Conservation (phyloP, 2,113 vertebrate genomes). For the Chaenocephalus aceratus region DNA sequence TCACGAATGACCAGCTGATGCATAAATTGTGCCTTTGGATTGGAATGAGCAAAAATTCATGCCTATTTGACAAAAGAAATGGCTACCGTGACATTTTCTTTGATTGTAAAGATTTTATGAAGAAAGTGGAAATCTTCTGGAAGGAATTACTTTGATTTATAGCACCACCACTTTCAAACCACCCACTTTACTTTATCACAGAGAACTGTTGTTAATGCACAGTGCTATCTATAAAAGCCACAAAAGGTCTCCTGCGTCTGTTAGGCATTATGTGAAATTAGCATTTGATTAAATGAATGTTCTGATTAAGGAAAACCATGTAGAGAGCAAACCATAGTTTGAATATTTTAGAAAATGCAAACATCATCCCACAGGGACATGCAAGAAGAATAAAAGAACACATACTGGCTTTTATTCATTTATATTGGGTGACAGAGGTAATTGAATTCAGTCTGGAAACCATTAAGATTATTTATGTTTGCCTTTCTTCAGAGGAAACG, state of each 20-base stretch:
- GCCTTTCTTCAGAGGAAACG: conserved; percentile 56
- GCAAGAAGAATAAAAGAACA: conserved; percentile 73
- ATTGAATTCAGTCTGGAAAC: conserved; percentile 73
- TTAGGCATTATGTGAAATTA: conserved; percentile 69
- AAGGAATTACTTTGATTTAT: conserved; percentile 71
- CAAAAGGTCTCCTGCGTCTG: conserved; percentile 56
- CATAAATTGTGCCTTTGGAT: not conserved
- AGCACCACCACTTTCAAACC: conserved; percentile 42
- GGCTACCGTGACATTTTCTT: conserved; percentile 31
- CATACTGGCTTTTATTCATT: conserved; percentile 71
- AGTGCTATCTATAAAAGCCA: conserved; percentile 57
- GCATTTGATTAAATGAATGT: conserved; percentile 66
- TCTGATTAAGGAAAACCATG: conserved; percentile 53
- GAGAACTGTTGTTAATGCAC: conserved; percentile 54
- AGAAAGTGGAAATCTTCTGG: conserved; percentile 55
- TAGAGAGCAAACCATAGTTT: conserved; percentile 52
- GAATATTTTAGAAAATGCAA: conserved; percentile 58
- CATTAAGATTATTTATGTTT: conserved; percentile 77
- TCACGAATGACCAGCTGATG: conserved; percentile 6
- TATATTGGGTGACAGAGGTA: conserved; percentile 66
- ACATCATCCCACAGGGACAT: conserved; percentile 61
- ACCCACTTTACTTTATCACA: conserved; percentile 39
- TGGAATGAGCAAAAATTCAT: conserved; percentile 26
- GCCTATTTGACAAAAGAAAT: conserved; percentile 44
- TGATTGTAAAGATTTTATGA: conserved; percentile 40